Evolutionary conservation across 1,140 invertebrate species (phyloP).

Genomic region (Papilio polytes): DNA sequence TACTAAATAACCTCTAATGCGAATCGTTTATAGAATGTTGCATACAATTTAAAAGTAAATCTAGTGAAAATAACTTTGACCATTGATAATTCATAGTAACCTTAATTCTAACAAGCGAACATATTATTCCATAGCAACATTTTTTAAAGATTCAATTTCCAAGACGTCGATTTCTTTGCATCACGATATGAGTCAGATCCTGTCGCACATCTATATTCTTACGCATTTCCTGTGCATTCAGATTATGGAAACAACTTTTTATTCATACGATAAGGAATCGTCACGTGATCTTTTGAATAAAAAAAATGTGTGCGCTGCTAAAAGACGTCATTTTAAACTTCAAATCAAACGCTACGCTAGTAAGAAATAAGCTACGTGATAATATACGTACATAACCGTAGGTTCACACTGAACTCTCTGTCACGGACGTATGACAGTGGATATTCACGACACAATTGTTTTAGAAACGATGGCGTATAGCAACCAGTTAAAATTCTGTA

Average conservation of each 20-base stretch:
- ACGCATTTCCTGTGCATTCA: conserved; percentile 18
- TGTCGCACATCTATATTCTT: conserved; percentile 9
- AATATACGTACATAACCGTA: too few relatives aligned
- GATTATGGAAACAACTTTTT: conserved; percentile 1
- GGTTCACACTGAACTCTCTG: neutral
- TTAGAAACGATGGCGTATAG: neutral
- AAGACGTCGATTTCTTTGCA: neutral
- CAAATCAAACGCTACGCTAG: too few relatives aligned
- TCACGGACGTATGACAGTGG: neutral
- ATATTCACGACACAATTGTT: neutral
- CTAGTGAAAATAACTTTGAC: too few relatives aligned
- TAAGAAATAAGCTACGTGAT: too few relatives aligned
- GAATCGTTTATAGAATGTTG: too few relatives aligned
- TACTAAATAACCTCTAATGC: too few relatives aligned
- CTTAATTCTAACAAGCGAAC: neutral
- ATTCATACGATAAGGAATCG: conserved; percentile 21
- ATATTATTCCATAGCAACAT: neutral
- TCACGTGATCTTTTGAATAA: conserved; percentile 2
- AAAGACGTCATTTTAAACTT: neutral
- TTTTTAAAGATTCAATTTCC: neutral
- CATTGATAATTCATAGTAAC: neutral
- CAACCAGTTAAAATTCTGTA: conserved; percentile 10
- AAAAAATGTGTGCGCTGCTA: neutral
- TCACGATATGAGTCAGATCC: conserved; percentile 8
- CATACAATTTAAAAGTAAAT: too few relatives aligned